phyloP scores from a whole-genome alignment of 2,113 vertebrate species.

The Paraplagusia blochii region DNA sequence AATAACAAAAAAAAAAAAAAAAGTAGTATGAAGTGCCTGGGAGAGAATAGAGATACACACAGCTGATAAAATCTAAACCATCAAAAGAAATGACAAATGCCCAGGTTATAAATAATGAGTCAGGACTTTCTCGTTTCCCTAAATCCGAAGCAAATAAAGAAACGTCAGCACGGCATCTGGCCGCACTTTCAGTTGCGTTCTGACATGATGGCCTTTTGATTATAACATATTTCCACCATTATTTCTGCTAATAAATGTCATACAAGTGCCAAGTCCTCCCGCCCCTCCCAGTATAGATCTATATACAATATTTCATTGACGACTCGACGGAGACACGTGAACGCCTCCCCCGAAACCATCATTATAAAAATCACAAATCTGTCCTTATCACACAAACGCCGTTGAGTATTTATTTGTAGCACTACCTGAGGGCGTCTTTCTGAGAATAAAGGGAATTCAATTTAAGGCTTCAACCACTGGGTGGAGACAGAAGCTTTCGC shows the following conservation, averaged over 20 bases:
- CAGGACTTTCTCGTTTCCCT: slow-evolving; percentile 17
- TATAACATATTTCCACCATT: slow-evolving; percentile 26
- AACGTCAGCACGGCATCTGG: slow-evolving; percentile 31
- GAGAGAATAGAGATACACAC: slow-evolving; percentile 20
- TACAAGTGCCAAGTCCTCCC: slow-evolving; percentile 21
- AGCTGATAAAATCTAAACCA: slow-evolving; percentile 36
- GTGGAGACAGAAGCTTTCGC: slow-evolving; percentile 14
- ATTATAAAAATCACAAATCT: slow-evolving; percentile 5
- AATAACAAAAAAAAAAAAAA: neutral
- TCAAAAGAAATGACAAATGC: slow-evolving; percentile 56
- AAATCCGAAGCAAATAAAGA: slow-evolving; percentile 23
- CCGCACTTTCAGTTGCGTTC: slow-evolving; percentile 16
- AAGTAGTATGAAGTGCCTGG: slow-evolving; percentile 1
- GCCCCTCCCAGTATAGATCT: slow-evolving; percentile 27
- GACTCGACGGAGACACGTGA: slow-evolving; percentile 13
- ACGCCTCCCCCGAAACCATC: slow-evolving; percentile 28
- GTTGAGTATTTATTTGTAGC: neutral
- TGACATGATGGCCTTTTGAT: slow-evolving; percentile 24
- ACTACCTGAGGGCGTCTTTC: slow-evolving; percentile 24
- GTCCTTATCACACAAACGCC: slow-evolving; percentile 1
- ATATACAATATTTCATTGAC: slow-evolving; percentile 49
- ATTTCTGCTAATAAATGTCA: slow-evolving; percentile 26
- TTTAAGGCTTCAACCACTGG: slow-evolving; percentile 19
- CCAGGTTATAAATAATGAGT: slow-evolving; percentile 70
- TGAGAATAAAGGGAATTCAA: slow-evolving; percentile 30